Conservation (phyloP, 2,113 vertebrate species). For the Antechinus stuartii region DNA sequence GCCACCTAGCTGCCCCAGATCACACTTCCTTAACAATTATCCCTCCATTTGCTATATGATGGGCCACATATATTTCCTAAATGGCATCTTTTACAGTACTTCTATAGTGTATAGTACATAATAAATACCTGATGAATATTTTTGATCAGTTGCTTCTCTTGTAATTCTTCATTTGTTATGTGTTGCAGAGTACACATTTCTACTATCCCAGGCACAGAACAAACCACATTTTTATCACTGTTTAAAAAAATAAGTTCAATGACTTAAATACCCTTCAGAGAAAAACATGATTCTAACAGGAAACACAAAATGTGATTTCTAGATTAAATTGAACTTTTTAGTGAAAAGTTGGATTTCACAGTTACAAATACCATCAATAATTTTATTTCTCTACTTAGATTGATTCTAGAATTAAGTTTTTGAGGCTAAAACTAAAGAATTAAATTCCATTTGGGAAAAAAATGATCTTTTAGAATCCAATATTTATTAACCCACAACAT, state of each 20-base stretch:
- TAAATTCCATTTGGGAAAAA: not conserved
- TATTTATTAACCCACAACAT: not conserved
- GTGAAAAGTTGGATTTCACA: conserved; percentile 46
- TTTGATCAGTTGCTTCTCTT: not conserved
- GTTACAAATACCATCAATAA: conserved; percentile 5
- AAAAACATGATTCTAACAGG: conserved; percentile 14
- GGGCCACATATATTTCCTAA: not conserved
- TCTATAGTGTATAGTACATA: not conserved
- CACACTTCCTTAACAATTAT: not conserved
- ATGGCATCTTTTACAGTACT: not conserved
- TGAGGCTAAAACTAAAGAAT: conserved; percentile 10
- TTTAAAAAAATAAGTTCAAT: not conserved
- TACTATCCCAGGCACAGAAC: conserved; percentile 2
- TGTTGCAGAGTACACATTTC: not conserved
- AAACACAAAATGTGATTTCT: conserved; percentile 42
- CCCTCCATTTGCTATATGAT: not conserved
- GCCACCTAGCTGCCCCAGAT: not conserved
- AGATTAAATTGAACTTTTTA: not conserved
- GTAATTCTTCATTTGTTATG: conserved; percentile 34
- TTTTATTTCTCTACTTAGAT: not conserved
- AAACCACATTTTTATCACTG: conserved; percentile 8
- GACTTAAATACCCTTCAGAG: not conserved
- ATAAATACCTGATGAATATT: not conserved
- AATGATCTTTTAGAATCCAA: not conserved
- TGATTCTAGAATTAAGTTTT: conserved; percentile 20